Percentiles rank a stretch among this genome's conserved stretches.
These are phyloP conservation scores for Ctena decussata DNA, from an alignment of 2,888 invertebrate species.

Conservation along the genomic window DNA sequence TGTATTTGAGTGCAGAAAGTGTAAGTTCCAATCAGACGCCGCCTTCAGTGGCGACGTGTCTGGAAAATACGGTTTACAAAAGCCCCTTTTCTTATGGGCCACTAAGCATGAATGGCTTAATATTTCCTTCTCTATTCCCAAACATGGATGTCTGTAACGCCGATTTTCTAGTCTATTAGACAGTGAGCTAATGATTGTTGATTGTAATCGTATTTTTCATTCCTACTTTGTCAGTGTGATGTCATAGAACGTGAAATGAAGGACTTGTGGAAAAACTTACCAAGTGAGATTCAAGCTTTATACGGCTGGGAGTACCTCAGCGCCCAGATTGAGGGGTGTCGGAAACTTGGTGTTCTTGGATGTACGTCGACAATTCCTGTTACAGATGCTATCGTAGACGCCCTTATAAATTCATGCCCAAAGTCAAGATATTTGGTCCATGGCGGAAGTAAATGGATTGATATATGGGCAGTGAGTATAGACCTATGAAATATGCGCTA, in stretches of 20 bases:
- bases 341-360: neutral
- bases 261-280: neutral
- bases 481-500: too few relatives aligned
- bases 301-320: constrained; percentile 11
- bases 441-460: constrained; percentile 21
- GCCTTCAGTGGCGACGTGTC: too few relatives aligned
- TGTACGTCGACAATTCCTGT: constrained; percentile 17
- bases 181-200: too few relatives aligned
- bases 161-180: too few relatives aligned
- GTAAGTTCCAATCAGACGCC: too few relatives aligned
- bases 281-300: neutral
- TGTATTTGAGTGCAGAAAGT: too few relatives aligned
- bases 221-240: neutral
- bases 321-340: neutral
- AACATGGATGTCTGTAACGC: too few relatives aligned
- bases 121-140: too few relatives aligned
- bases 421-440: constrained; percentile 30
- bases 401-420: constrained; percentile 22
- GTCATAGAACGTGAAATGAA: neutral
- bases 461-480: constrained; percentile 30
- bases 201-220: too few relatives aligned
- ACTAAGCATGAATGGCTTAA: too few relatives aligned
- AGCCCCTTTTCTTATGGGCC: too few relatives aligned
- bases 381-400: constrained; percentile 38
- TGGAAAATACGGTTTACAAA: too few relatives aligned